Base-by-base conservation (phyloP, 2,113 vertebrate species). In the Mustela nigripes region DNA sequence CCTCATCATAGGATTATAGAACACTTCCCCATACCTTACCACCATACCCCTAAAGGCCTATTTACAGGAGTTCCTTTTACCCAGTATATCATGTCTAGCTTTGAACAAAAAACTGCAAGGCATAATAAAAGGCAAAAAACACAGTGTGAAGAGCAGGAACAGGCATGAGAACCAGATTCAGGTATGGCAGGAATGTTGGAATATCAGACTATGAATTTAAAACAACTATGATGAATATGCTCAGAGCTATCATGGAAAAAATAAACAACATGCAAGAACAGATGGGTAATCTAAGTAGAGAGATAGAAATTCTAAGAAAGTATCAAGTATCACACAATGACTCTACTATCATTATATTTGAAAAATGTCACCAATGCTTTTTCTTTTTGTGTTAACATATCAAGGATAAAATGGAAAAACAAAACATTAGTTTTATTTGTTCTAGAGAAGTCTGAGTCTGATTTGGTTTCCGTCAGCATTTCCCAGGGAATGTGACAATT, bases 401-500 rank as follows among this genome's bases (percentile, higher is more conserved):
- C n/a, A 87, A 63, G 14, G 45, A 80, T 78, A 48, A 78, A 92
- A 69, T 53, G 65, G 18, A 58, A 62, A 86, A 95, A 74, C 4
- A 86, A 76, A 81, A 7, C 14, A 1, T 85, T 85, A 33, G 5
- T 79, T 95, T 93, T 91, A 88, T 85, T 93, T 93, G 58, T 79
- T 93, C 60, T 76, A 33, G 85, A 84, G 45, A 8, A 82, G 11
- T 71, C 80, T 74, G 82, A 48, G 39, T 11, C 16, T 65, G 56
- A 79, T 80, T 91, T 95, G 83, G 36, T 88, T 95, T 91, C 58
- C 19, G n/a, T 69, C 33, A 80, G 58, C 60, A 71, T 91, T 98
- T 91, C 31, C 58, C 22, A 58, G 60, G 48, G 84, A 97, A 89
- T 48, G 63, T 42, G 33, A 91, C 14, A n/a, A 58, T 67, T 97